These are phyloP conservation scores for Naso thynnoides DNA, from an alignment of 2,797 vertebrate genomes.

Conservation along the genomic window DNA sequence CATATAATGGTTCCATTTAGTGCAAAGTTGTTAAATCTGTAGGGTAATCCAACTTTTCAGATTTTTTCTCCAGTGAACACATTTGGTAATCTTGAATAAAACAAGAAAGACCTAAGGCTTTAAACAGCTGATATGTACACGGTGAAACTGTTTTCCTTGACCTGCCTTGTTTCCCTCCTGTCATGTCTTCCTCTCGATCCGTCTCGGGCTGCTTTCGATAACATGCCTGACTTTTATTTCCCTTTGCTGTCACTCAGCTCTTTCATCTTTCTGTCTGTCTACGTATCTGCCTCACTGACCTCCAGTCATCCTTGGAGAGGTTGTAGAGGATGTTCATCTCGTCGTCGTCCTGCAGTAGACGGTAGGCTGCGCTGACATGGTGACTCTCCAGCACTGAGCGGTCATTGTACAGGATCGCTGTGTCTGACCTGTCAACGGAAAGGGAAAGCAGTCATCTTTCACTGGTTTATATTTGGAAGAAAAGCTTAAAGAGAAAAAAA, in stretches of 20 bases:
- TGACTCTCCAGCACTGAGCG: slow-evolving; percentile 97
- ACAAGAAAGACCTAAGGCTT: slow-evolving; percentile 10
- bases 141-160: slow-evolving; percentile 13
- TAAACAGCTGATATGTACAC: slow-evolving; percentile 1
- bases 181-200: not conserved
- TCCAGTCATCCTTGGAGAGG: slow-evolving; percentile 98
- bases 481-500: not conserved
- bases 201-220: slow-evolving; percentile 18
- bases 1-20: slow-evolving; percentile 30
- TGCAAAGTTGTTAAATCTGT: slow-evolving; percentile 46
- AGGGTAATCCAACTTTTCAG: slow-evolving; percentile 24
- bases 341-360: slow-evolving; percentile 96
- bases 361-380: slow-evolving; percentile 95
- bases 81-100: slow-evolving; percentile 30
- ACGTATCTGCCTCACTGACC: slow-evolving; percentile 82
- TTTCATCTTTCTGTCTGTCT: not conserved
- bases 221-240: slow-evolving; percentile 85
- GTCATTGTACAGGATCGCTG: slow-evolving; percentile 97
- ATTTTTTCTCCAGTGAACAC: slow-evolving; percentile 17
- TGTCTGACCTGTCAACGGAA: slow-evolving; percentile 89
- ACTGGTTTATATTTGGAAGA: not conserved
- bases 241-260: slow-evolving; percentile 70
- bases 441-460: not conserved
- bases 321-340: slow-evolving; percentile 99
- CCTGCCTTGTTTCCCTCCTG: slow-evolving; percentile 11